Base-by-base conservation (phyloP, 2,797 vertebrate genomes). In the Phaenicophaeus curvirostris region DNA sequence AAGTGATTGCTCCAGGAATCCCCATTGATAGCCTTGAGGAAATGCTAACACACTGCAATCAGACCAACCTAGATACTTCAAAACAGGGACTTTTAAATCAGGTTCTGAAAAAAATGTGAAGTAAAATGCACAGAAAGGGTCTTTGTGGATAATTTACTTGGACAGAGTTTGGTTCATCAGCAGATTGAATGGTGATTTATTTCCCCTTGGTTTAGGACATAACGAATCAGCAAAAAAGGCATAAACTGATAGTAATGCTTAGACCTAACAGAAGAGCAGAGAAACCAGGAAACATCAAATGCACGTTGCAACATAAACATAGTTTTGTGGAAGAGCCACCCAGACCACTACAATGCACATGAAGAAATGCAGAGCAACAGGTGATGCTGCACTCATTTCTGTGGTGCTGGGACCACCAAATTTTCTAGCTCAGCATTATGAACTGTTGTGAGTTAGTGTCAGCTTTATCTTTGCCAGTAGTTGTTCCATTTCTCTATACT, bases 221-320 rank as follows among this genome's bases (percentile, higher is more conserved):
- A 85, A 50, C 78, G 62, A 81, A 61, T 82, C 94, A 93, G 83
- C 87, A 95, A 37, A 82, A 90, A 91, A 88, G 30, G 37, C 61
- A 33, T 61, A 86, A 92, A 57, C 51, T 42, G 59, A 71, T 42
- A 82, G 74, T 24, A 86, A 18, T 15, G 30, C 53, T 90, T 57
- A 76, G 44, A 81, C 25, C 39, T 78, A 77, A 78, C 24, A 61
- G 50, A 79, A 69, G 11, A 81, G 31, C 20, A 79, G 39, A 71
- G 71, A 65, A 82, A 85, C 37, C n/a, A 73, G 21, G 25, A 83
- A 75, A 89, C 48, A 75, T 48, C 72, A 73, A 62, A 63, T 50
- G 66, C 25, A 37, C 35, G 65, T 17, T 46, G 31, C 58, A 81
- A 57, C 15, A 51, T 51, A 13, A 72, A 27, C 54, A 80, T 50